Base-by-base conservation (phyloP, 92 coral and sea anemone genomes). In the Epizoanthus illoricatus region DNA sequence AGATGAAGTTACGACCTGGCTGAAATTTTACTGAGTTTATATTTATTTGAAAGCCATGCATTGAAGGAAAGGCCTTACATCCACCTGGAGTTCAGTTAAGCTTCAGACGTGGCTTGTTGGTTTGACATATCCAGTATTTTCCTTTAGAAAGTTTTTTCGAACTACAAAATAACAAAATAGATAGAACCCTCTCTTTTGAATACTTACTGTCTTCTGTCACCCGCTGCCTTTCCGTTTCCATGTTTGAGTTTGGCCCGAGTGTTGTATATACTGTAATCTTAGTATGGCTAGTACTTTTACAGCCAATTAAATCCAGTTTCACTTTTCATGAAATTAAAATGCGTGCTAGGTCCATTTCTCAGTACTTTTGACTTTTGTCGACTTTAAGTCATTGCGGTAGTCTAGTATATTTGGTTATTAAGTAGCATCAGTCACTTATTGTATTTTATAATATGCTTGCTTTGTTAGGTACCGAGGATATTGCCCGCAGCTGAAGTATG, bases 401-500 rank as follows among this genome's bases (percentile, higher is more conserved):
- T 43, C 24, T 76, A n/a, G 23, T 40, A 16, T 21, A 58, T 59
- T 16, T 5, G n/a, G 4, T 28, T 36, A 3, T 55, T 72, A 4
- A 4, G 21, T 3, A 5, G 72, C 72, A 24, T 41, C 42, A 18
- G n/a, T 39, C 24, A 9, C 57, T 18, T 17, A 4, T 3, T 65
- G 55, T 57, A 41, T 70, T 4, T 17, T 39, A 21, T 66, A 13
- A 36, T 11, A 8, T 49, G 40, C 18, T 16, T 85, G 82, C 28
- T 39, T 65, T 76, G 15, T 49, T 83, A 96, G 99, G 56, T 97
- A 97, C 80, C 93, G 97, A 7, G 99, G 99, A 7, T 97, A 90
- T 69, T 97, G 99, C 39, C 99, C 99, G 5, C 96, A 94, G 71
- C 62, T 97, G 63, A 93, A 91, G 47, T 93, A 91, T 73, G 95